Evolutionary conservation across 2,888 invertebrate genomes (phyloP).

Genomic region (Cancer borealis): DNA sequence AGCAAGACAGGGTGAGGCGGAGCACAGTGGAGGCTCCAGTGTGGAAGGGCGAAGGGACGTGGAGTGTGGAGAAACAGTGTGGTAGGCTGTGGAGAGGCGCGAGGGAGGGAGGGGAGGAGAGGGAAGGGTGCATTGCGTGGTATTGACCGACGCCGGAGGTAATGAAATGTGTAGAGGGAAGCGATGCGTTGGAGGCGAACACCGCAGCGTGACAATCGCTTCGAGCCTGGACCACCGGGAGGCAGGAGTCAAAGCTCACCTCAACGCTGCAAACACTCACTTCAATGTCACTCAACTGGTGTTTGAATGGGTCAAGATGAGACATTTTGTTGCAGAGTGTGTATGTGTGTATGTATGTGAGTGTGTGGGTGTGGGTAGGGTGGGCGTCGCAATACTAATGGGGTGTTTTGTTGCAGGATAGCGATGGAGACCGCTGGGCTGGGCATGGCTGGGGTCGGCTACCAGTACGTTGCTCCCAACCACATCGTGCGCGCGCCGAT

Average conservation of each 20-base stretch:
- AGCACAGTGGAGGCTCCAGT: neutral
- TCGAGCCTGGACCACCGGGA: neutral
- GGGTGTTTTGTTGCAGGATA: constrained; percentile 86
- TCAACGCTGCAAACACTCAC: neutral
- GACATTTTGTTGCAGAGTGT: constrained; percentile 6
- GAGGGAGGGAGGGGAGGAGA: neutral
- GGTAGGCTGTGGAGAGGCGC: constrained; percentile 17
- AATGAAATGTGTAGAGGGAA: constrained; percentile 2
- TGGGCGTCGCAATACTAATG: neutral
- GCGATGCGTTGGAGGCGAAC: constrained; percentile 32
- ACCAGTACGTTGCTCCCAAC: constrained; percentile 95
- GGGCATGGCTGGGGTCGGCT: constrained; percentile 93
- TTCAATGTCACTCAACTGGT: neutral
- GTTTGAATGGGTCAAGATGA: neutral
- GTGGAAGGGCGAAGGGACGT: neutral
- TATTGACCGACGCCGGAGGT: constrained; percentile 15
- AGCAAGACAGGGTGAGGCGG: neutral
- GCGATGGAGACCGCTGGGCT: constrained; percentile 96
- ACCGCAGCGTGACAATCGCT: neutral
- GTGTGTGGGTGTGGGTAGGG: neutral
- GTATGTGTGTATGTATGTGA: neutral
- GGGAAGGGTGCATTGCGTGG: constrained; percentile 1
- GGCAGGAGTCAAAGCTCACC: neutral
- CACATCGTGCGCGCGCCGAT: constrained; percentile 95
- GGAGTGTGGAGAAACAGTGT: neutral